phyloP scores from a whole-genome alignment of 2,113 vertebrate genomes.

The cat (Felis catus) region F.catus_Fca126_mat1.0 CM031416.1:146521001-146521500 shows the following conservation, averaged over 20 bases:
- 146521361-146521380: neutral
- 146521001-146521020: neutral
- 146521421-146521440: neutral
- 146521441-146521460: neutral
- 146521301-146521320: no score
- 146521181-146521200: neutral
- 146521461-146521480: neutral
- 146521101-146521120: neutral
- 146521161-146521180: neutral
- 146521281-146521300: neutral
- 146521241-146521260: neutral
- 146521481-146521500: neutral
- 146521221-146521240: neutral
- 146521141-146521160: fast-evolving
- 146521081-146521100: neutral
- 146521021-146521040: neutral
- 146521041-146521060: neutral
- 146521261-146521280: neutral
- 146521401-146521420: neutral
- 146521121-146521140: neutral
- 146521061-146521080: neutral
- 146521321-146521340: neutral
- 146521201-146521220: neutral
- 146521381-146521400: neutral
- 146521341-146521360: neutral